Evolutionary conservation across 2,797 vertebrate species (phyloP).

Genomic region (Danio choprae): DNA sequence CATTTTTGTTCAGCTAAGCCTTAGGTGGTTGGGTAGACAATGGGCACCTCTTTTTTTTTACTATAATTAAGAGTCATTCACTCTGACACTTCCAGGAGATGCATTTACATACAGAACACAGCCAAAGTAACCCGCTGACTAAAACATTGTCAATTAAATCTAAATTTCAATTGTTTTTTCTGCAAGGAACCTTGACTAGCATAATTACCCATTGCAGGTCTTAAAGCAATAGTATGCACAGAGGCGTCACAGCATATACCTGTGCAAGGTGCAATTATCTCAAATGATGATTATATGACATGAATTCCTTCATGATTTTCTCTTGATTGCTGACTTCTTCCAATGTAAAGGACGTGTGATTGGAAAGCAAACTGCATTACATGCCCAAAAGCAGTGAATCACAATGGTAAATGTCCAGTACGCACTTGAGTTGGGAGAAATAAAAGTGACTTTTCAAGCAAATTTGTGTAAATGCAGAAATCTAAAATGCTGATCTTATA

Average conservation of each 20-base stretch:
- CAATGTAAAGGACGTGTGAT: constrained; percentile 16
- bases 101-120: background rate
- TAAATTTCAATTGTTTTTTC: background rate
- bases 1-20: background rate
- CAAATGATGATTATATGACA: constrained; percentile 32
- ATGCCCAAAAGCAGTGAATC: background rate
- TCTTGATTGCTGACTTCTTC: constrained; percentile 20
- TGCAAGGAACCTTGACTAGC: background rate
- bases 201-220: background rate
- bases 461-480: constrained; percentile 33
- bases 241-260: background rate
- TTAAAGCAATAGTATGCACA: background rate
- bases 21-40: background rate
- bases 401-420: background rate
- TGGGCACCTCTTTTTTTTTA: background rate
- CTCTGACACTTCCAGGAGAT: constrained; percentile 2
- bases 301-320: background rate
- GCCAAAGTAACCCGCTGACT: background rate
- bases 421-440: background rate
- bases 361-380: background rate
- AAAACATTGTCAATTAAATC: background rate
- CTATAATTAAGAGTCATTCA: background rate
- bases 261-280: background rate
- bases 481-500: constrained; percentile 20
- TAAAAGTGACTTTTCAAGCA: constrained; percentile 22